Conservation (phyloP, 2,797 vertebrate genomes). For the Pogonophryne albipinna region DNA sequence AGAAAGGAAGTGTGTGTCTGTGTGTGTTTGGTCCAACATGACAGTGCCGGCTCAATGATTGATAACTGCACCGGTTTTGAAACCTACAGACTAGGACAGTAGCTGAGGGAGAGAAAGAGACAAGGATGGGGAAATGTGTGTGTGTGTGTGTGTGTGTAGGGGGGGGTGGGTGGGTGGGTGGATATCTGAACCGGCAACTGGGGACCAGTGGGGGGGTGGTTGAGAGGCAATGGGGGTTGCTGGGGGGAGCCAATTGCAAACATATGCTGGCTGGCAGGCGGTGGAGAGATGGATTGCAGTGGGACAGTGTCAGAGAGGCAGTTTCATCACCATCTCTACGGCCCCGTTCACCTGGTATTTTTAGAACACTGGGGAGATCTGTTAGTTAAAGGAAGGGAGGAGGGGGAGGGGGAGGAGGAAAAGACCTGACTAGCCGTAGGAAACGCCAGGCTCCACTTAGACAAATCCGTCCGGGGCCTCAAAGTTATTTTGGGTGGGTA, state of each 20-base stretch:
- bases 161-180: conserved; percentile 15
- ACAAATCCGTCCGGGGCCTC: conserved; percentile 58
- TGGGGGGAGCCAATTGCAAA: conserved; percentile 95
- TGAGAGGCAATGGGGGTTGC: conserved; percentile 84
- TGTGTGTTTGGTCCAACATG: conserved; percentile 89
- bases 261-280: conserved; percentile 98
- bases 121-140: conserved; percentile 40
- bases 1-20: conserved; percentile 23
- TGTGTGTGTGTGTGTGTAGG: conserved; percentile 8
- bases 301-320: conserved; percentile 96
- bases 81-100: conserved; percentile 93
- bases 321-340: conserved; percentile 98
- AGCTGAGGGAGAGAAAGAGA: conserved; percentile 90
- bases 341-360: conserved; percentile 99
- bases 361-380: conserved; percentile 98
- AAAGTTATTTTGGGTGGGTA: conserved; percentile 60
- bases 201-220: conserved; percentile 87
- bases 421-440: conserved; percentile 89
- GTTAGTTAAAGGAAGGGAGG: conserved; percentile 93
- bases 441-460: conserved; percentile 81
- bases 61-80: conserved; percentile 96
- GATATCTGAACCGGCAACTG: conserved; percentile 85
- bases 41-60: conserved; percentile 94
- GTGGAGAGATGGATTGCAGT: conserved; percentile 98
- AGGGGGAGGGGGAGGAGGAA: conserved; percentile 72